phyloP scores from a whole-genome alignment of 1,140 invertebrate species.

The Sarcophaga bullata region DNA sequence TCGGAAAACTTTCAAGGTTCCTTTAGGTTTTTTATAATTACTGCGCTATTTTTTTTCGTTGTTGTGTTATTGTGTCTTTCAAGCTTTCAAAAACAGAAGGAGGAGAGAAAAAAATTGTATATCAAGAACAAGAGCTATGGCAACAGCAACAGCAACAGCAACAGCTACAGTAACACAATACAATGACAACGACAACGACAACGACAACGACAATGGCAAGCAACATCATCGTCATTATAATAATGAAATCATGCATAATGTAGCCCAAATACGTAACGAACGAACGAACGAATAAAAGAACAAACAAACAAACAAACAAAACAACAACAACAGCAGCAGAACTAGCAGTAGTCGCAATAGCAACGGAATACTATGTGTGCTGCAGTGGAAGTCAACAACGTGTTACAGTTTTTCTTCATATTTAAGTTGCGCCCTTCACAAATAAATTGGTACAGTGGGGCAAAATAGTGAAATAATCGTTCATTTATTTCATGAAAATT shows the following conservation, averaged over 20 bases:
- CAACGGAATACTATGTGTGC: neutral
- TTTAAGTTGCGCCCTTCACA: neutral
- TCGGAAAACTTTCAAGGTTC: constrained; percentile 9
- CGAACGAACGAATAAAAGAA: neutral
- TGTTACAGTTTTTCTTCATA: neutral
- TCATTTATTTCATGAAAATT: too few relatives aligned
- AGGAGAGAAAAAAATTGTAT: too few relatives aligned
- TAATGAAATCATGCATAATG: constrained; percentile 21
- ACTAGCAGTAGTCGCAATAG: too few relatives aligned
- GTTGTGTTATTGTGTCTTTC: neutral
- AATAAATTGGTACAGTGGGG: neutral
- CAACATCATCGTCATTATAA: constrained; percentile 15
- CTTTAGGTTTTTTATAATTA: neutral
- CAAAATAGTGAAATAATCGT: too few relatives aligned
- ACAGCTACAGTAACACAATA: neutral
- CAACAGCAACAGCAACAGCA: neutral
- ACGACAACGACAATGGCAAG: neutral
- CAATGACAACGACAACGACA: neutral
- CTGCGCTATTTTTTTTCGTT: neutral
- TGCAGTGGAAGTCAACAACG: constrained; percentile 8
- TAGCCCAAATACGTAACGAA: constrained; percentile 5
- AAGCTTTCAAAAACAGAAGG: neutral
- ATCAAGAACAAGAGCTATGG: too few relatives aligned
- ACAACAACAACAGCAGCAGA: too few relatives aligned
- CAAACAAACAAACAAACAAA: too few relatives aligned